Conservation (phyloP, 2,888 invertebrate genomes). For the Phrixothrix hirtus region DNA sequence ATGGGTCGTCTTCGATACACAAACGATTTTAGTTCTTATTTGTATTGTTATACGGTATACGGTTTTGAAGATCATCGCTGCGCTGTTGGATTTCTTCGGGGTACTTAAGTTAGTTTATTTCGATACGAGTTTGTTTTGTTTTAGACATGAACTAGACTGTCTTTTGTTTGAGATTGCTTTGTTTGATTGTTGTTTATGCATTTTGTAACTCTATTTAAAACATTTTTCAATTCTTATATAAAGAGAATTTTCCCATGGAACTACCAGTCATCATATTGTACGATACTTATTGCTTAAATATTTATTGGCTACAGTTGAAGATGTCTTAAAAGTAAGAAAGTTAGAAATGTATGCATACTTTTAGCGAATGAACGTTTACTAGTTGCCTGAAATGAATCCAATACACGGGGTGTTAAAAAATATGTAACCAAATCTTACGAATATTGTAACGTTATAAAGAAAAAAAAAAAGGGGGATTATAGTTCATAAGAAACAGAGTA, state of each 20-base stretch:
- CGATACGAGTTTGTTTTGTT: slow-evolving; percentile 38
- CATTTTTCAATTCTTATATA: slow-evolving; percentile 2
- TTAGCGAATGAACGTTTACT: no score
- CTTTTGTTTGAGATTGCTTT: slow-evolving; percentile 36
- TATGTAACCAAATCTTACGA: no score
- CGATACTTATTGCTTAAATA: no score
- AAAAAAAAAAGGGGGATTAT: no score
- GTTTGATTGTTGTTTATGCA: slow-evolving; percentile 32
- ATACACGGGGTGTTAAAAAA: no score
- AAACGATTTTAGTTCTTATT: slow-evolving; percentile 34
- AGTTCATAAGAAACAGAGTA: no score
- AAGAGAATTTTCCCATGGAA: background rate
- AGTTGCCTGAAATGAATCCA: no score
- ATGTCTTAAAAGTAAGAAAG: no score
- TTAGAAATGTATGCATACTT: no score
- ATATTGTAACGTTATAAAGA: no score
- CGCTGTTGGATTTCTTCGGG: slow-evolving; percentile 33
- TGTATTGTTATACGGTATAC: slow-evolving; percentile 24
- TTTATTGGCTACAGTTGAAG: no score
- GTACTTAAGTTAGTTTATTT: slow-evolving; percentile 36
- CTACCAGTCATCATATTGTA: no score
- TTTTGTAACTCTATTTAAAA: slow-evolving; percentile 21
- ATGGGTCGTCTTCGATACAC: slow-evolving; percentile 33
- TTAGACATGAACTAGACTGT: slow-evolving; percentile 36
- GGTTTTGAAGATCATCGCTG: slow-evolving; percentile 25